Percentiles rank a stretch among this genome's conserved stretches.
phyloP scores from a whole-genome alignment of 2,888 invertebrate species.

The Agriopis leucophaearia region DNA sequence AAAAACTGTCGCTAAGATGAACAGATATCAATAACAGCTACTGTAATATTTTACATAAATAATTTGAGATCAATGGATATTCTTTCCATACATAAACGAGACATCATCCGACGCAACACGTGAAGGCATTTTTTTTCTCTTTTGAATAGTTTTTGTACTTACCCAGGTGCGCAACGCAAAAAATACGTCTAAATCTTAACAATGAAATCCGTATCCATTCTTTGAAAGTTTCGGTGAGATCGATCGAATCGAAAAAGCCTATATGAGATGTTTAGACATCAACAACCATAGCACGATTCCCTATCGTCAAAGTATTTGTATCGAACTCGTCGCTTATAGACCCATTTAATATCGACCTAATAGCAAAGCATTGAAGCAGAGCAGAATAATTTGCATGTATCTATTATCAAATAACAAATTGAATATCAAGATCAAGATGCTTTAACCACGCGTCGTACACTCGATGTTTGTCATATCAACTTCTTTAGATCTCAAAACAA shows the following conservation, averaged over 20 bases:
- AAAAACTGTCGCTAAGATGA: slow-evolving; percentile 56
- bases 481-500: no score
- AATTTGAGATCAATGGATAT: slow-evolving; percentile 84
- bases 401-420: no score
- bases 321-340: not conserved
- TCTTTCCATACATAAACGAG: slow-evolving; percentile 58
- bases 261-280: slow-evolving; percentile 2
- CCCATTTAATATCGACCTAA: not conserved
- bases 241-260: slow-evolving; percentile 52
- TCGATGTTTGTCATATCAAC: no score
- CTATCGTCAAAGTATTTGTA: slow-evolving; percentile 14
- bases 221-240: slow-evolving; percentile 60
- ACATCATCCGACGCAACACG: slow-evolving; percentile 44
- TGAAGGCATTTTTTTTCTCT: slow-evolving; percentile 38
- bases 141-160: slow-evolving; percentile 56
- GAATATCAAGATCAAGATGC: no score
- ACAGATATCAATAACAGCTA: slow-evolving; percentile 61
- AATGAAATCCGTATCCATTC: slow-evolving; percentile 60
- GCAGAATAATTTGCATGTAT: no score
- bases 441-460: no score
- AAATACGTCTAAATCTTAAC: slow-evolving; percentile 63
- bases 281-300: not conserved
- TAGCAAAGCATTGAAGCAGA: no score
- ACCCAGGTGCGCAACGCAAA: slow-evolving; percentile 75
- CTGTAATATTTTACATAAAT: slow-evolving; percentile 75